Percentiles rank a stretch among this genome's conserved stretches.
phyloP scores from a whole-genome alignment of 2,888 invertebrate species.

The Apamea anceps region DNA sequence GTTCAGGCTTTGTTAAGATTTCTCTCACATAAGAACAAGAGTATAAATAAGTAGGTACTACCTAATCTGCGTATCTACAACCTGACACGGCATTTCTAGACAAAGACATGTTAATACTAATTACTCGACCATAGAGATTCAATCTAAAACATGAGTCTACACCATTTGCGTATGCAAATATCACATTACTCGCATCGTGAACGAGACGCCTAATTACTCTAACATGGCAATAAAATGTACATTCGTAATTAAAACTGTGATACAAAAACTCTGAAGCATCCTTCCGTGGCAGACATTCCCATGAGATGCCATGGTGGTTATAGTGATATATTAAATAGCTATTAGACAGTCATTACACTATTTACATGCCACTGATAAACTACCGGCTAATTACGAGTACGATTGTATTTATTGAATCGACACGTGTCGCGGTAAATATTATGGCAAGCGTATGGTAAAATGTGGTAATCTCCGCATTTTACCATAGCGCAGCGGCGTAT shows the following conservation, averaged over 20 bases:
- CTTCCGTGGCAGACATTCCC: conserved; percentile 26
- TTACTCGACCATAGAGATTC: conserved; percentile 29
- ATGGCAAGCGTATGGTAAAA: conserved; percentile 43
- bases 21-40: conserved; percentile 18
- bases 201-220: conserved; percentile 33
- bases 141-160: conserved; percentile 42
- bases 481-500: conserved; percentile 11
- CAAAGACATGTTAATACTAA: conserved; percentile 42
- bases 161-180: conserved; percentile 44
- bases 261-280: conserved; percentile 20
- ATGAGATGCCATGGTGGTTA: conserved; percentile 32
- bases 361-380: conserved; percentile 41
- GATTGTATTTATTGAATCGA: conserved; percentile 24
- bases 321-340: conserved; percentile 22
- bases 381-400: conserved; percentile 29
- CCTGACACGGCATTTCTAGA: conserved; percentile 29
- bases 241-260: conserved; percentile 27
- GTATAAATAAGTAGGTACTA: neutral
- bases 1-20: conserved; percentile 9
- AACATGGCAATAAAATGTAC: conserved; percentile 35
- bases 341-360: conserved; percentile 22
- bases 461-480: conserved; percentile 44
- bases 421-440: conserved; percentile 51
- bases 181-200: conserved; percentile 11
- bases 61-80: conserved; percentile 17